Conservation (phyloP, 2,797 vertebrate genomes). For the Spondyliosoma cantharus region DNA sequence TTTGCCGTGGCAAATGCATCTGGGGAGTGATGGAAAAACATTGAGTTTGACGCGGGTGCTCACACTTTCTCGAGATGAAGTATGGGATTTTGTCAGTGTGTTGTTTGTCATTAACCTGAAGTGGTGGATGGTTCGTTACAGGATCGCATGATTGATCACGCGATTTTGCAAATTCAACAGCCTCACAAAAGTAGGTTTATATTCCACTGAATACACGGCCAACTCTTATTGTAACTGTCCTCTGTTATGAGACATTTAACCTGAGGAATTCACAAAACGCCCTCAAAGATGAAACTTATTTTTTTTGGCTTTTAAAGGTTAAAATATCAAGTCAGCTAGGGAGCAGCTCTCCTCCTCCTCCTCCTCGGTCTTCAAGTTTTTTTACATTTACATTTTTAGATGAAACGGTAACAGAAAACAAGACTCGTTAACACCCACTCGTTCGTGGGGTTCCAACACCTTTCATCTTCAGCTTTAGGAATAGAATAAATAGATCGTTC, state of each 20-base stretch:
- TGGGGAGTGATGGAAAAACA: not conserved
- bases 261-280: not conserved
- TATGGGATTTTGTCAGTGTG: not conserved
- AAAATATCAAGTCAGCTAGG: slow-evolving; percentile 19
- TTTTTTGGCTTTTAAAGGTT: slow-evolving; percentile 15
- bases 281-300: slow-evolving; percentile 26
- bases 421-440: not conserved
- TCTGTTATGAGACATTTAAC: not conserved
- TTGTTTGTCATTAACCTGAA: not conserved
- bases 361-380: not conserved
- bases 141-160: too few species aligned
- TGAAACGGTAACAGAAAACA: not conserved
- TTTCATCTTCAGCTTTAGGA: not conserved
- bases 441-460: not conserved
- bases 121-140: too few species aligned
- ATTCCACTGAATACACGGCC: not conserved
- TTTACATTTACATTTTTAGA: slow-evolving; percentile 21
- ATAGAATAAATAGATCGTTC: not conserved
- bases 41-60: not conserved
- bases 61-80: not conserved
- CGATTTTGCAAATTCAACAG: too few species aligned
- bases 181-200: too few species aligned
- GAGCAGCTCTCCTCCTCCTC: slow-evolving; percentile 11
- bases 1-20: not conserved
- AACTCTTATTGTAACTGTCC: not conserved